Percentiles rank a stretch among this genome's conserved stretches.
Evolutionary conservation across 2,113 vertebrate species (phyloP).

Genomic region (Anser brachyrhynchus): DNA sequence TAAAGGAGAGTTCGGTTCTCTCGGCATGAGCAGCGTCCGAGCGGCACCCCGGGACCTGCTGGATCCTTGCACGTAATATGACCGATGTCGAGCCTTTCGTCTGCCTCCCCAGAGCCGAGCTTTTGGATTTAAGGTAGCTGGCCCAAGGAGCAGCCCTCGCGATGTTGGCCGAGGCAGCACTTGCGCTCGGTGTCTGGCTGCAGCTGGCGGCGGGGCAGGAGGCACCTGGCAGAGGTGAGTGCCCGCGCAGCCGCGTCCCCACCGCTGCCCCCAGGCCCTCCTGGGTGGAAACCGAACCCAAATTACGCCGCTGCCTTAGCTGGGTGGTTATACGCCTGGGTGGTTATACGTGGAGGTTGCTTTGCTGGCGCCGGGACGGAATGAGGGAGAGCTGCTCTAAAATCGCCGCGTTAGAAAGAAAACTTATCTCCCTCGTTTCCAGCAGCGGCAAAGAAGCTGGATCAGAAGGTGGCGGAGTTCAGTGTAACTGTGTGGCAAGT

Average conservation of each 20-base stretch:
- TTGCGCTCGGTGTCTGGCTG: conserved; percentile 68
- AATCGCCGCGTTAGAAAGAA: fast-evolving
- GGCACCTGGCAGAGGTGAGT: conserved; percentile 72
- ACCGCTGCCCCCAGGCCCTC: no score
- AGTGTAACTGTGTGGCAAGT: fast-evolving
- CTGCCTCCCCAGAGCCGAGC: conserved; percentile 2
- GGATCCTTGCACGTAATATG: background rate
- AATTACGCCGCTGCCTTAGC: background rate
- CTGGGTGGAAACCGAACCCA: background rate
- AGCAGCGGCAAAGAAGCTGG: background rate
- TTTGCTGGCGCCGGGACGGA: background rate
- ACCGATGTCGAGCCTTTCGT: background rate
- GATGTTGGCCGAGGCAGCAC: conserved; percentile 68
- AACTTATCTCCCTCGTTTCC: background rate
- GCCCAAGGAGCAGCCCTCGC: background rate
- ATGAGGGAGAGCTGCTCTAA: background rate
- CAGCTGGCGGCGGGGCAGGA: conserved; percentile 42
- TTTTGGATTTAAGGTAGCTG: background rate
- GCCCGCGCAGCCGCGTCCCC: background rate
- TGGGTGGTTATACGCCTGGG: fast-evolving
- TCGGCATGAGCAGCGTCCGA: background rate
- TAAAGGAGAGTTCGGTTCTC: background rate
- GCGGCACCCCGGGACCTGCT: background rate
- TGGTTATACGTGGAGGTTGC: fast-evolving
- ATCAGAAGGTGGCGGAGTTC: background rate